phyloP scores from a whole-genome alignment of 2,113 vertebrate species.

The Sebastes fasciatus region DNA sequence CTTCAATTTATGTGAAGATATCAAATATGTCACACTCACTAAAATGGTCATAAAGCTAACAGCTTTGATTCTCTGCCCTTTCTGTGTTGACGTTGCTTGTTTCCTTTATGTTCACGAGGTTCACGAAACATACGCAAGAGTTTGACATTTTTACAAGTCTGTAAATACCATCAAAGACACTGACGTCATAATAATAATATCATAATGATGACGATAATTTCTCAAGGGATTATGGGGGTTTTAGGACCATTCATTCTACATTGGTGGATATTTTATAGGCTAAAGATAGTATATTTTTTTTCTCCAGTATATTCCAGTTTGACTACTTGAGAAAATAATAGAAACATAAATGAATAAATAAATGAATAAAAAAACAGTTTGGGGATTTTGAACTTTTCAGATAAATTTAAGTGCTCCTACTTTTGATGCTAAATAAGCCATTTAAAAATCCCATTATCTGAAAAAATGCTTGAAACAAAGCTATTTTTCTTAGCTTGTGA shows the following conservation, averaged over 20 bases:
- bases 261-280: too few species aligned
- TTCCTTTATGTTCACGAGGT: not conserved
- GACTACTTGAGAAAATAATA: not conserved
- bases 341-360: not conserved
- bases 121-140: not conserved
- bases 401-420: not conserved
- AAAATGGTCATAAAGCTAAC: not conserved
- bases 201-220: not conserved
- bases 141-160: not conserved
- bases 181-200: not conserved
- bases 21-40: not conserved
- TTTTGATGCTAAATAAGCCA: not conserved
- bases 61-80: not conserved
- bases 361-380: not conserved
- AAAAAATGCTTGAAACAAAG: not conserved
- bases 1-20: not conserved
- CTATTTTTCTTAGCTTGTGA: too few species aligned
- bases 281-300: too few species aligned
- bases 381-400: not conserved
- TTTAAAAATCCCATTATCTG: not conserved
- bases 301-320: not conserved
- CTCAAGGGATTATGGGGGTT: not conserved
- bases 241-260: not conserved
- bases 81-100: not conserved
- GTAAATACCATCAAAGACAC: not conserved